Conservation (phyloP, 2,797 vertebrate genomes). For the Ateles fusciceps region DNA sequence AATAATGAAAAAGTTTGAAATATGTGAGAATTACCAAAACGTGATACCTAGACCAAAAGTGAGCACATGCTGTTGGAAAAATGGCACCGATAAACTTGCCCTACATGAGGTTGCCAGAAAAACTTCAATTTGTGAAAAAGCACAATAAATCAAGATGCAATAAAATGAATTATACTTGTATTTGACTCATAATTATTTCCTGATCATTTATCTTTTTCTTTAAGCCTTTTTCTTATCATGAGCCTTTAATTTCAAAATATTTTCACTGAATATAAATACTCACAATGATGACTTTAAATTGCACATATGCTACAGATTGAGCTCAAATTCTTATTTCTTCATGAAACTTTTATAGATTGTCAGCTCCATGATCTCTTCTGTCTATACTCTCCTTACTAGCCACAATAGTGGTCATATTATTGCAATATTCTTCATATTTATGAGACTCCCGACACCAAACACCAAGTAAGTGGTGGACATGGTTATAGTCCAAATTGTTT, state of each 20-base stretch:
- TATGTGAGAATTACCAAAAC: background rate
- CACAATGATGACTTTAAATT: background rate
- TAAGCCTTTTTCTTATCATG: background rate
- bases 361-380: background rate
- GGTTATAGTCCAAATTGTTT: background rate
- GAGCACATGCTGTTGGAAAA: background rate
- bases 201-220: background rate
- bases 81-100: background rate
- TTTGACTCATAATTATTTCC: background rate
- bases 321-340: background rate
- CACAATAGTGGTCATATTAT: background rate
- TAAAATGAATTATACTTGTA: background rate
- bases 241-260: background rate
- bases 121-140: background rate
- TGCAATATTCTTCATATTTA: background rate
- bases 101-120: background rate
- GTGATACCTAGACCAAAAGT: background rate
- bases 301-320: background rate
- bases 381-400: background rate
- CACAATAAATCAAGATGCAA: background rate
- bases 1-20: background rate
- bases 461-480: background rate
- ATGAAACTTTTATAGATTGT: background rate
- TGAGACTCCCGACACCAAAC: background rate
- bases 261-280: background rate